These are phyloP conservation scores for Caenorhabditis sp. DNA, from an alignment of 2,888 invertebrate genomes.

Conservation along the genomic window DNA sequence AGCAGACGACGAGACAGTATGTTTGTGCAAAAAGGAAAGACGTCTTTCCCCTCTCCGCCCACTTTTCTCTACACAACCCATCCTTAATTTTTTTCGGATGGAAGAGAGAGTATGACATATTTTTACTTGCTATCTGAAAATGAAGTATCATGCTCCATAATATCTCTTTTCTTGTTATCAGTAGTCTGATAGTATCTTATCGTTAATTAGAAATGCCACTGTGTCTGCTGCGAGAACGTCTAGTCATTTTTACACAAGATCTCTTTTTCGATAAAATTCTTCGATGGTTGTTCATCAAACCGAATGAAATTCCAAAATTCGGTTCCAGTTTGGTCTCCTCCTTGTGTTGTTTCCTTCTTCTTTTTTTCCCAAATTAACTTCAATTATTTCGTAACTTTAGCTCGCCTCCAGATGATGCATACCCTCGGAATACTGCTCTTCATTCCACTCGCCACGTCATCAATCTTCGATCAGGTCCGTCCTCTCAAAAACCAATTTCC, in stretches of 20 bases:
- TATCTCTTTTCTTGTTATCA: not conserved
- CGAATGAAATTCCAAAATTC: too few relatives aligned
- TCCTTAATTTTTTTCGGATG: slow-evolving; percentile 23
- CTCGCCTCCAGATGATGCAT: slow-evolving; percentile 35
- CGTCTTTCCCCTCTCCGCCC: slow-evolving; percentile 37
- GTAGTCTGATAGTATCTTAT: slow-evolving; percentile 11
- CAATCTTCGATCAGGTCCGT: slow-evolving; percentile 72
- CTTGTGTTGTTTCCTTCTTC: not conserved
- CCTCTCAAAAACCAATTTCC: slow-evolving; percentile 53
- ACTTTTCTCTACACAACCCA: slow-evolving; percentile 9
- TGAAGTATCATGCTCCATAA: not conserved
- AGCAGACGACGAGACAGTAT: slow-evolving; percentile 38
- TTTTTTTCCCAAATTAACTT: slow-evolving; percentile 45
- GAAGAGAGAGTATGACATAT: not conserved
- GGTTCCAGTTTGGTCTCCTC: not conserved
- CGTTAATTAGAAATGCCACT: slow-evolving; percentile 11
- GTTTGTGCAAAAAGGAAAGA: slow-evolving; percentile 22
- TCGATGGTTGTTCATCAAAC: not conserved
- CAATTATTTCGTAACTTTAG: slow-evolving; percentile 58
- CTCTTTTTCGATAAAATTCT: not conserved
- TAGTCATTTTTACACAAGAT: not conserved
- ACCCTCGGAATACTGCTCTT: slow-evolving; percentile 50
- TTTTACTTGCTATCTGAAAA: not conserved
- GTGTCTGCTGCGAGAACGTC: not conserved
- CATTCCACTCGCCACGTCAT: slow-evolving; percentile 59